Evolutionary conservation across 2,797 vertebrate genomes (phyloP).

Genomic region (Betta splendens): DNA sequence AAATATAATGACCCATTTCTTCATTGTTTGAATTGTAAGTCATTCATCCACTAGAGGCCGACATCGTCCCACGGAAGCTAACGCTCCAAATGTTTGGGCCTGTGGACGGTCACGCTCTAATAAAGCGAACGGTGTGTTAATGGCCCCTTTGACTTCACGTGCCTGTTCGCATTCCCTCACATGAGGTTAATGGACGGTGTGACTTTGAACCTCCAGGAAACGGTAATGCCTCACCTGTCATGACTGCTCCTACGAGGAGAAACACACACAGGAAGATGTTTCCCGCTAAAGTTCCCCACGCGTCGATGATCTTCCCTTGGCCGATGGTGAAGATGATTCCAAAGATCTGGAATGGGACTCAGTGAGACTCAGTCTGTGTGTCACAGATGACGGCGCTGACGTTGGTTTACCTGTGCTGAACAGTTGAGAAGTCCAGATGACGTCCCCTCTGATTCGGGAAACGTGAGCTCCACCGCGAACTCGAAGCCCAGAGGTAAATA

Average conservation of each 20-base stretch:
- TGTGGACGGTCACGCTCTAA: background rate
- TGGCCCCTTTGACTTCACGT: background rate
- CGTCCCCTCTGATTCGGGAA: slow-evolving; percentile 94
- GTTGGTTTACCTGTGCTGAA: slow-evolving; percentile 88
- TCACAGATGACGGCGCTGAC: rapidly evolving
- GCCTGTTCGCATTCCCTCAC: background rate
- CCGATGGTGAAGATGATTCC: slow-evolving; percentile 94
- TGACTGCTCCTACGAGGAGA: slow-evolving; percentile 84
- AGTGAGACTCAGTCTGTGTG: background rate
- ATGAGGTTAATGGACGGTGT: slow-evolving; percentile 8
- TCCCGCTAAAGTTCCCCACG: slow-evolving; percentile 82
- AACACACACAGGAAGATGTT: slow-evolving; percentile 91
- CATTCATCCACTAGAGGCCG: slow-evolving; percentile 60
- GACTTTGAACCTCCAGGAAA: background rate
- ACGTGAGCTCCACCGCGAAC: slow-evolving; percentile 95
- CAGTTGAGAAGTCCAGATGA: slow-evolving; percentile 96
- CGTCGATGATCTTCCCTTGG: slow-evolving; percentile 91
- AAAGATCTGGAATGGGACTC: slow-evolving; percentile 83
- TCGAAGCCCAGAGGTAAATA: slow-evolving; percentile 97
- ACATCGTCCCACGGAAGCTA: slow-evolving; percentile 1
- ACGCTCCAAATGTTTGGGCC: background rate
- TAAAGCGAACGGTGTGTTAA: background rate
- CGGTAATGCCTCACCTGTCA: slow-evolving; percentile 82
- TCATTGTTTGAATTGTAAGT: background rate
- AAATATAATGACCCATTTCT: background rate